Conservation (phyloP, 2,113 vertebrate genomes). For the Tyto alba region DNA sequence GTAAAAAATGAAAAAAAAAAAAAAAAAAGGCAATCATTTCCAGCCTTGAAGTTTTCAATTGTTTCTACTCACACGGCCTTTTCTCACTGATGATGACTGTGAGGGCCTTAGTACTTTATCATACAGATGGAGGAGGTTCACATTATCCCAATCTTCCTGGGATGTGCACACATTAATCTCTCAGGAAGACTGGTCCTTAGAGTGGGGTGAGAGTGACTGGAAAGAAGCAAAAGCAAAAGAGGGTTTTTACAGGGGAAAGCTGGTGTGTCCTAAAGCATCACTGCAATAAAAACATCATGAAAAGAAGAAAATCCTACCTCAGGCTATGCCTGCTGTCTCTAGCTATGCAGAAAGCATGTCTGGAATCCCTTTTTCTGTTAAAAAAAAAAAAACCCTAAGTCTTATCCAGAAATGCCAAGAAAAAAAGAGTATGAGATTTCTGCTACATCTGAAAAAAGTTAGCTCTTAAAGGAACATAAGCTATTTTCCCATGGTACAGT, state of each 20-base stretch:
- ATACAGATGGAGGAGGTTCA: not conserved
- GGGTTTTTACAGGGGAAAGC: not conserved
- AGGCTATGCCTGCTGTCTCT: not conserved
- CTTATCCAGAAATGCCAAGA: not conserved
- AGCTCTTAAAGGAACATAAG: not conserved
- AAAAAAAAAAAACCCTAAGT: fast-evolving
- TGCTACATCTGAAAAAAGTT: not conserved
- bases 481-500: not conserved
- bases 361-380: not conserved
- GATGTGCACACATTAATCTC: not conserved
- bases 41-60: not conserved
- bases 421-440: not conserved
- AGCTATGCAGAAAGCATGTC: not conserved
- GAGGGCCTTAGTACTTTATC: not conserved
- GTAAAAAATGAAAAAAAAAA: not conserved
- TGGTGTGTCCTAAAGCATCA: not conserved
- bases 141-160: not conserved
- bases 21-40: not conserved
- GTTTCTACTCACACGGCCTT: not conserved
- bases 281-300: not conserved
- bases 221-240: not conserved
- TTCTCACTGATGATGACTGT: not conserved
- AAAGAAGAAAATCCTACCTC: not conserved
- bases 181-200: not conserved
- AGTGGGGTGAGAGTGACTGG: not conserved